Evolutionary conservation across 1,140 invertebrate genomes (phyloP), one percentile per base, ranked within the genome.

Genomic region (Drosophila parabipectinata): DNA sequence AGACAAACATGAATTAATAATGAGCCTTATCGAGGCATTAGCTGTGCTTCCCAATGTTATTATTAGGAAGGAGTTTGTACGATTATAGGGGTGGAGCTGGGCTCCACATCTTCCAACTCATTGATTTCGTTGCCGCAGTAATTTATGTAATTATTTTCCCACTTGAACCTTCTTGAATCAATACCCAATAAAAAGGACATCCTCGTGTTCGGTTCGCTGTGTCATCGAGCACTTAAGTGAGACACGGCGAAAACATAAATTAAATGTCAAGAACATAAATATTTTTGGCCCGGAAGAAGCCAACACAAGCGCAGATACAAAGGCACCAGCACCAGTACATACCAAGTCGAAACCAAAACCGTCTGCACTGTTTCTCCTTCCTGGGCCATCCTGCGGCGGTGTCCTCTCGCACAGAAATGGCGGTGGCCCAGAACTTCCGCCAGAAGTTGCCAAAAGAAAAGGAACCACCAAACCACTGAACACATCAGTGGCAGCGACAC

Each of bases 361-460:
- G 14, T 41, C 45, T 52, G 50, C 66, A 47, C 24, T 9, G 18
- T 52, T 47, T 57, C 50, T 54, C 73, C 44, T 69, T 69, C 63
- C 52, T 39, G 52, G 28, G 12, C 52, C 60, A 26, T 62, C 37
- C 60, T 30, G 37, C 32, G 24, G 30, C 9, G 24, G 50, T 37
- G 26, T 44, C 1, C 48, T 10, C 45, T 30, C 12, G 30, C 39
- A 18, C 52, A 14, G 34, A 78, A 84, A 84, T 87, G 73, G 73
- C 81, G 82, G 63, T 82, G 77, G 78, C 82, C 68, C 69, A 67
- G 59, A 78, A 82, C 81, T 85, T 85, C 81, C 81, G 76, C 56
- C 50, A 44, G 37, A 47, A 47, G 59, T 52, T 63, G 78, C 63
- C 61, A 53, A 51, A 76, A 73, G 30, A 59, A 57, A 79, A 73